Conservation (phyloP, 1,140 invertebrate genomes). For the Drosophila lini region DNA sequence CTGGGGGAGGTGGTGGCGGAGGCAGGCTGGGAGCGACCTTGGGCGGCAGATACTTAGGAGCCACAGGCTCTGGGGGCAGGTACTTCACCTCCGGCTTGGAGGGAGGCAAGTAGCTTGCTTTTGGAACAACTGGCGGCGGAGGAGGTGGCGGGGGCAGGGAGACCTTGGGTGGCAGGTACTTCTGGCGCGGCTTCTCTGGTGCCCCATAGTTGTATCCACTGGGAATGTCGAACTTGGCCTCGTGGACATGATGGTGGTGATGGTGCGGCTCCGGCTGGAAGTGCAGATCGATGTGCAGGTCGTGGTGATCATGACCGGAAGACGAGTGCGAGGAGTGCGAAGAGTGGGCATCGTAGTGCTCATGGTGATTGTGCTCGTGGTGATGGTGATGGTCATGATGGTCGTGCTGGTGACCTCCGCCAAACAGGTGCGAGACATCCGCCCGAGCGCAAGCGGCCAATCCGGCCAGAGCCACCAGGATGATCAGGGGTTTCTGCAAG, state of each 20-base stretch:
- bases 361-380: constrained; percentile 33
- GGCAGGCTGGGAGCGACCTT: constrained; percentile 60
- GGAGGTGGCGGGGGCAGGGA: constrained; percentile 37
- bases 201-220: constrained; percentile 61
- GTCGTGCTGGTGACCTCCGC: constrained; percentile 46
- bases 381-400: constrained; percentile 40
- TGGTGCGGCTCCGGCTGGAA: constrained; percentile 41
- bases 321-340: constrained; percentile 14
- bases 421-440: constrained; percentile 67
- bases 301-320: constrained; percentile 22
- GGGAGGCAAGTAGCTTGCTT: constrained; percentile 42
- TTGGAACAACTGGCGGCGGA: constrained; percentile 21
- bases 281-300: constrained; percentile 56
- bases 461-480: constrained; percentile 56
- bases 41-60: constrained; percentile 36
- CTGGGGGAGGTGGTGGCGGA: constrained; percentile 55
- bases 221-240: constrained; percentile 29
- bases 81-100: constrained; percentile 46
- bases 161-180: constrained; percentile 54
- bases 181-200: constrained; percentile 53
- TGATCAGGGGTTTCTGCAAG: constrained; percentile 49
- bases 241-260: constrained; percentile 41
- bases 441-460: constrained; percentile 26
- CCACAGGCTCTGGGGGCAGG: constrained; percentile 28
- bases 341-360: constrained; percentile 27